These are phyloP conservation scores for Incurvaria masculella DNA, from an alignment of 2,888 invertebrate species.

Conservation along the genomic window DNA sequence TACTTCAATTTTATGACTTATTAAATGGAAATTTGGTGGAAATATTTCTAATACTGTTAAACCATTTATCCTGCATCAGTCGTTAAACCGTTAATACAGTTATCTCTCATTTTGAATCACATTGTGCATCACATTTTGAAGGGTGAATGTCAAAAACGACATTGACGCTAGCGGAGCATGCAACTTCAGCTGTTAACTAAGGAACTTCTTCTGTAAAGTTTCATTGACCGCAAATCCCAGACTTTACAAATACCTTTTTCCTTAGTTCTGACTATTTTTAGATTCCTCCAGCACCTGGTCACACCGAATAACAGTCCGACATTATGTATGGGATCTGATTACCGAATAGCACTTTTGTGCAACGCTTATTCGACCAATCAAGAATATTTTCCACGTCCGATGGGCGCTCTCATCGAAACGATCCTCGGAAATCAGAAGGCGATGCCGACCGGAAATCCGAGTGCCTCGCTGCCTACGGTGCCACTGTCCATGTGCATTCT, in stretches of 20 bases:
- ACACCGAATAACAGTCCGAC: conserved; percentile 68
- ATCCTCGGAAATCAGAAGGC: conserved; percentile 69
- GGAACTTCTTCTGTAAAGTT: too few species aligned
- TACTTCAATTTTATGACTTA: conserved; percentile 3
- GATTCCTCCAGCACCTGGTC: conserved; percentile 82
- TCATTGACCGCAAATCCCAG: too few species aligned
- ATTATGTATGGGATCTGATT: conserved; percentile 80
- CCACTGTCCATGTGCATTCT: conserved; percentile 90
- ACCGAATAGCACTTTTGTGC: conserved; percentile 86
- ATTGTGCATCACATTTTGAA: too few species aligned
- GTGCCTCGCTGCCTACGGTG: conserved; percentile 66
- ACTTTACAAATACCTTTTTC: conserved; percentile 11
- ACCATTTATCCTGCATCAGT: too few species aligned
- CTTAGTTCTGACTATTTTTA: conserved; percentile 41
- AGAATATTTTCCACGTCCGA: conserved; percentile 86
- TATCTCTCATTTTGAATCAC: too few species aligned
- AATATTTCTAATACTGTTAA: too few species aligned
- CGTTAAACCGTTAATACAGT: too few species aligned
- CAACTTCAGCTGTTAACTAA: too few species aligned
- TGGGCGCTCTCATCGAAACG: conserved; percentile 88
- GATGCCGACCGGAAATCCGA: conserved; percentile 47
- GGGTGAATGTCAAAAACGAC: too few species aligned
- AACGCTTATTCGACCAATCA: conserved; percentile 95
- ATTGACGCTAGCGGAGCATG: too few species aligned
- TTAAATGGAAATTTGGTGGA: conserved; percentile 9